These are phyloP conservation scores for Drosophila koepferae DNA, from an alignment of 2,888 invertebrate genomes.

Conservation along the genomic window DNA sequence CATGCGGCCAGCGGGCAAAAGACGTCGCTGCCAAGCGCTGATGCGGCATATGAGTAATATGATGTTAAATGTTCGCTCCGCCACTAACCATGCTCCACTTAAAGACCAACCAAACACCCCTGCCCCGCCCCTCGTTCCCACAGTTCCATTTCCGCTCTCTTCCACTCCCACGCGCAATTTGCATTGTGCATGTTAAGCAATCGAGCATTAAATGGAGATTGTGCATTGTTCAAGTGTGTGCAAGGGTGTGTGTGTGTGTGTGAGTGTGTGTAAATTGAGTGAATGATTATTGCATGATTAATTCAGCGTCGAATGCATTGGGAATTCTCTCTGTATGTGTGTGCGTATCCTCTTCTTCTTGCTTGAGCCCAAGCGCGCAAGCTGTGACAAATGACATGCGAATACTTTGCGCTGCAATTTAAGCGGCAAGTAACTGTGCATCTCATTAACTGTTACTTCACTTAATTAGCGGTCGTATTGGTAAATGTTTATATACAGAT, in stretches of 20 bases:
- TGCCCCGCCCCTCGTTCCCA: neutral
- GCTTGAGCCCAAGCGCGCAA: constrained; percentile 3
- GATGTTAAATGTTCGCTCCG: constrained; percentile 34
- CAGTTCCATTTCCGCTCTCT: neutral
- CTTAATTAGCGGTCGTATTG: constrained; percentile 9
- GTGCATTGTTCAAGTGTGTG: constrained; percentile 39
- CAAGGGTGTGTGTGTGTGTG: constrained; percentile 13
- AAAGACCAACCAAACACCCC: neutral
- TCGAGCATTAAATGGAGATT: constrained; percentile 60
- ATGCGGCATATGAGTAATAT: constrained; percentile 74
- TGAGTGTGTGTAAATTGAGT: constrained; percentile 35
- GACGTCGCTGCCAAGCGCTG: constrained; percentile 54
- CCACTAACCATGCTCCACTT: constrained; percentile 3
- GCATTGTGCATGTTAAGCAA: constrained; percentile 57
- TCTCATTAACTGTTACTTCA: constrained; percentile 13
- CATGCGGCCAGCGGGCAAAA: constrained; percentile 29
- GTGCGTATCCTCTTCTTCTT: constrained; percentile 26
- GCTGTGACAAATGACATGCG: constrained; percentile 35
- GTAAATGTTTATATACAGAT: no score
- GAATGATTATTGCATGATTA: constrained; percentile 62
- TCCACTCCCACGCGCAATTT: constrained; percentile 34
- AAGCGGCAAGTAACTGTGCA: constrained; percentile 5
- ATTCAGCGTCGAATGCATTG: constrained; percentile 48
- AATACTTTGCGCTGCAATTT: constrained; percentile 17
- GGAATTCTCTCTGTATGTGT: constrained; percentile 14